These are phyloP conservation scores for Pseudorhombus dupliciocellatus DNA, from an alignment of 2,113 vertebrate genomes.

Conservation along the genomic window DNA sequence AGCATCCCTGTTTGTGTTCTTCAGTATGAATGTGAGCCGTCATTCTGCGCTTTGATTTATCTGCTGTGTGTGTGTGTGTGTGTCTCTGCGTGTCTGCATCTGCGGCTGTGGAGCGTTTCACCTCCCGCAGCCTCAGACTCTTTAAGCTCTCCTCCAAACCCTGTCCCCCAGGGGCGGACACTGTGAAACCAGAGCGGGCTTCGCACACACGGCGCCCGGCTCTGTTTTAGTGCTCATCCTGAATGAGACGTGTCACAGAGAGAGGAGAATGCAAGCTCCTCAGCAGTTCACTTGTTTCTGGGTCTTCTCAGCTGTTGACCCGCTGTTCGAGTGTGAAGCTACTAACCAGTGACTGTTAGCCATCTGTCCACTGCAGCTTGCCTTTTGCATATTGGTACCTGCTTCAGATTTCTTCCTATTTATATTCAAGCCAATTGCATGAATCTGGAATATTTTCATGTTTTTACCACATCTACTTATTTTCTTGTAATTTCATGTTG, in stretches of 20 bases:
- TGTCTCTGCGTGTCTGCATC: conserved; percentile 24
- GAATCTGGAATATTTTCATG: conserved; percentile 59
- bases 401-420: conserved; percentile 72
- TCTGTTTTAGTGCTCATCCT: background rate
- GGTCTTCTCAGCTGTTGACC: conserved; percentile 37
- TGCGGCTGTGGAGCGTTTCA: conserved; percentile 33
- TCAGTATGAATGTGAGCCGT: conserved; percentile 72
- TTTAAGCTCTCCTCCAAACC: conserved; percentile 70
- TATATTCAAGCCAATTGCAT: conserved; percentile 68
- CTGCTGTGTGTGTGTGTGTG: conserved; percentile 50
- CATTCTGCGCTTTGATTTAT: conserved; percentile 28
- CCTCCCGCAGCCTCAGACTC: conserved; percentile 48
- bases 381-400: conserved; percentile 67
- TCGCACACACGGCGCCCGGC: conserved; percentile 3
- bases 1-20: conserved; percentile 59
- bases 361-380: conserved; percentile 64
- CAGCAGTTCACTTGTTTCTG: conserved; percentile 36
- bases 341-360: conserved; percentile 69
- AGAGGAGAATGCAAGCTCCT: conserved; percentile 36
- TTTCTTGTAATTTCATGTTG: conserved; percentile 58
- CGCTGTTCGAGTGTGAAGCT: conserved; percentile 49
- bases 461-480: conserved; percentile 27
- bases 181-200: conserved; percentile 74
- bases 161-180: conserved; percentile 69
- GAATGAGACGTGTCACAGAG: conserved; percentile 33